Evolutionary conservation across 2,888 invertebrate species (phyloP).

Genomic region (Taenaris catops): DNA sequence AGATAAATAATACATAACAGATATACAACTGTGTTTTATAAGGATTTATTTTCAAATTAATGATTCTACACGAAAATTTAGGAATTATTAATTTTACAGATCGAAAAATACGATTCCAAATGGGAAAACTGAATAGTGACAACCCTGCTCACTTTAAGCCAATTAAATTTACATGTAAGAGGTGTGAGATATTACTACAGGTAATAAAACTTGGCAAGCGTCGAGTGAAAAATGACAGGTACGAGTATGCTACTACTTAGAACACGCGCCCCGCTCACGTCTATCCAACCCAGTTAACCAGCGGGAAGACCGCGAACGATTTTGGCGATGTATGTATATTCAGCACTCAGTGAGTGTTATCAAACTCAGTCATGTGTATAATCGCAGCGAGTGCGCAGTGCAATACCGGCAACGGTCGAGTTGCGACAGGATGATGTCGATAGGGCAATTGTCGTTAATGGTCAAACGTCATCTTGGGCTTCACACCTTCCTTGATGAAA

Average conservation of each 20-base stretch:
- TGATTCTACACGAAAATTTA: too few species aligned
- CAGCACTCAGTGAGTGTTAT: slow-evolving; percentile 56
- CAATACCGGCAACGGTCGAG: slow-evolving; percentile 58
- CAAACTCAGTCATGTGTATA: slow-evolving; percentile 61
- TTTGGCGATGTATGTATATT: slow-evolving; percentile 55
- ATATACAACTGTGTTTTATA: too few species aligned
- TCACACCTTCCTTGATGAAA: slow-evolving; percentile 37
- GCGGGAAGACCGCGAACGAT: slow-evolving; percentile 51
- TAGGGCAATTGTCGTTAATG: slow-evolving; percentile 69
- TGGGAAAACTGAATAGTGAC: slow-evolving; percentile 12
- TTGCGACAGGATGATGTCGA: slow-evolving; percentile 73
- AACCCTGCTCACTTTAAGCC: slow-evolving; percentile 25
- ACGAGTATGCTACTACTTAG: slow-evolving; percentile 45
- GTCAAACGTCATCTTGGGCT: slow-evolving; percentile 66
- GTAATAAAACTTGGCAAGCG: slow-evolving; percentile 43
- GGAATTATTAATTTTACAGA: too few species aligned
- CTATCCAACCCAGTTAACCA: slow-evolving; percentile 51
- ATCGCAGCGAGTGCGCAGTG: slow-evolving; percentile 62
- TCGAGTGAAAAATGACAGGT: slow-evolving; percentile 49
- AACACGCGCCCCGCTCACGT: slow-evolving; percentile 46
- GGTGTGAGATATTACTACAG: slow-evolving; percentile 37
- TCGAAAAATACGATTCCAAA: neutral
- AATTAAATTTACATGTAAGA: slow-evolving; percentile 50
- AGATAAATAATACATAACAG: too few species aligned
- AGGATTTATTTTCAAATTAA: too few species aligned